Conservation (phyloP, 2,888 invertebrate genomes). For the Sepiola atlantica region DNA sequence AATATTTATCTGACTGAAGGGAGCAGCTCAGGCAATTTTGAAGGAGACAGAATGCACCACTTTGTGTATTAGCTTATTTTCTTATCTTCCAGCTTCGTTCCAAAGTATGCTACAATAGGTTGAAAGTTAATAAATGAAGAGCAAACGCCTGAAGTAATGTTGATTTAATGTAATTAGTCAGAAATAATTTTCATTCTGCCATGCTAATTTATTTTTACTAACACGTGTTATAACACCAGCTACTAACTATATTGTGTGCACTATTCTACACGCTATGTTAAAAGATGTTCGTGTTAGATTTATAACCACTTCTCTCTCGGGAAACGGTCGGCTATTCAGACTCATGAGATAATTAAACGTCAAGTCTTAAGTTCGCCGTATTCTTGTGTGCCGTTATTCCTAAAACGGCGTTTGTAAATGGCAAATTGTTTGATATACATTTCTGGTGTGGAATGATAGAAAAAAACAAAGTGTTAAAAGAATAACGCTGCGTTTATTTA, state of each 20-base stretch:
- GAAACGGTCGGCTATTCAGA: neutral
- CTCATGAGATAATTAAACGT: neutral
- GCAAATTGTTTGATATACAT: neutral
- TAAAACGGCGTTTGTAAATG: neutral
- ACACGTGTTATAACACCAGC: no score
- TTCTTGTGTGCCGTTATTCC: neutral
- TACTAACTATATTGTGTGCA: neutral
- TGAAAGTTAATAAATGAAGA: no score
- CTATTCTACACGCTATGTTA: neutral
- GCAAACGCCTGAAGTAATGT: no score
- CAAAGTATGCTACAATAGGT: no score
- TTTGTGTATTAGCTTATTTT: no score
- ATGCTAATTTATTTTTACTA: no score
- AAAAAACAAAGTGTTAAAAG: neutral
- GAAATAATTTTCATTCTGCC: no score
- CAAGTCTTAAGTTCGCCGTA: neutral
- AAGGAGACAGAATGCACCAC: no score
- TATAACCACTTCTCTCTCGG: neutral
- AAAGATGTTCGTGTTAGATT: neutral
- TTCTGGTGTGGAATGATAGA: neutral
- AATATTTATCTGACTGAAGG: no score
- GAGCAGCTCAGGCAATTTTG: no score
- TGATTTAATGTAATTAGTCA: no score
- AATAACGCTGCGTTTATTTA: neutral
- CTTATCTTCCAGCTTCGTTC: no score